Conservation (phyloP, 2,113 vertebrate genomes). For the Tetrax tetrax region DNA sequence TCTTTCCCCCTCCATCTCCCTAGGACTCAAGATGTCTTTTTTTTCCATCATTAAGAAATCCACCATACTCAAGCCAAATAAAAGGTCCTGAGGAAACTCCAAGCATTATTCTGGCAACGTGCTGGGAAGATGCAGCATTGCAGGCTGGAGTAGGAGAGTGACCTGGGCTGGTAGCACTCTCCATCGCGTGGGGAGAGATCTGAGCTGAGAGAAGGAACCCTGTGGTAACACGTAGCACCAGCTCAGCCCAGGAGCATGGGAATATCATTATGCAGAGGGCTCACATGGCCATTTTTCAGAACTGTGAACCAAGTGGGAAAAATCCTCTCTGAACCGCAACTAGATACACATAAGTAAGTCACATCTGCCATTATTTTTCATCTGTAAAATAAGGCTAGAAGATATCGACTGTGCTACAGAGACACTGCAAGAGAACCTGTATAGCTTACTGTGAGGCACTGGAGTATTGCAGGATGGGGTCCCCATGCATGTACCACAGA, state of each 20-base stretch:
- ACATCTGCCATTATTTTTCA: background rate
- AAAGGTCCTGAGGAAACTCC: background rate
- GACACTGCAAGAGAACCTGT: background rate
- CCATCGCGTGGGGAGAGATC: background rate
- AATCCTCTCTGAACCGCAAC: background rate
- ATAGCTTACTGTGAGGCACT: background rate
- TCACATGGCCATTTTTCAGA: background rate
- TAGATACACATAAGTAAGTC: background rate
- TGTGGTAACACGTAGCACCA: background rate
- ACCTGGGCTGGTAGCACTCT: rapidly evolving
- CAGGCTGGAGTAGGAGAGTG: background rate
- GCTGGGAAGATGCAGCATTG: background rate
- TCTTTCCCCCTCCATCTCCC: background rate
- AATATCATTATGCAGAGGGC: background rate
- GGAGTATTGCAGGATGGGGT: background rate
- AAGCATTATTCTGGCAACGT: rapidly evolving
- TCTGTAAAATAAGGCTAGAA: background rate
- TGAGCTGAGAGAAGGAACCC: background rate
- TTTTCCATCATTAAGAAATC: background rate
- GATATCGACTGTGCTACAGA: background rate
- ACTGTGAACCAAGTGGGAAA: background rate
- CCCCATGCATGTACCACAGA: background rate
- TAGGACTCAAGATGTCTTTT: background rate
- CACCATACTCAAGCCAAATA: background rate
- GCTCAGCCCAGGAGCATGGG: background rate